Base-by-base conservation (phyloP, 1,140 invertebrate genomes). In the Habropoda laboriosa region DNA sequence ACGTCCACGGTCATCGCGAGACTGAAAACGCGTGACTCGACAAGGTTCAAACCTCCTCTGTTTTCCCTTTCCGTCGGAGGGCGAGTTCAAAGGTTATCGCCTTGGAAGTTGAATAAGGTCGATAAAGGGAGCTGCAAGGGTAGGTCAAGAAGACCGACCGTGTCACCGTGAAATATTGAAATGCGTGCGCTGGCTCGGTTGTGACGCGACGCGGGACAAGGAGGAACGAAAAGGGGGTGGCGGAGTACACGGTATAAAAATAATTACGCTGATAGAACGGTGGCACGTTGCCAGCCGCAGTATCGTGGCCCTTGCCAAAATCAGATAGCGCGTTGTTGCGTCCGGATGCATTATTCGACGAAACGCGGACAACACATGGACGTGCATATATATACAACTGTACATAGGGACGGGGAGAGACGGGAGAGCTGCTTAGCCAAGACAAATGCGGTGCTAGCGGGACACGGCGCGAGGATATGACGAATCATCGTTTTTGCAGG, bases 211-310 rank as follows among this genome's bases (percentile, higher is more conserved):
- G 13, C 38, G 24, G 21, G 10, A 27, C 3, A 10, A 8, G 3
- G n/a, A 16, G 13, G n/a, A 2, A 8, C 21, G 10, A 6, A 40
- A 0, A 21, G 38, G 45, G 27, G 16, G 27, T 45, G 8, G 16
- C 5, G 8, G 45, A 13, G 42, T 63, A 70, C 38, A 72, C 53
- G 75, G 87, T 73, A 84, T 86, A 90, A 87, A 90, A 91, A 90
- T 91, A 91, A 91, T 91, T 91, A 90, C 84, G 83, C 74, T 89
- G 89, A 90, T 91, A 89, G 86, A 86, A 71, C 77, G 66, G 77
- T 90, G 90, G 90, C 90, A 60, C 6, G 8, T 12, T 64, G 90
- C 90, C 90, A 91, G 82, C 58, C 47, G 74, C 66, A 68, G 66
- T 66, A 74, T 71, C 76, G 63, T 32, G 68, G 58, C 58, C 47